These are phyloP conservation scores for Oncorhynchus keta DNA, from an alignment of 2,113 vertebrate species.

Conservation along the genomic window DNA sequence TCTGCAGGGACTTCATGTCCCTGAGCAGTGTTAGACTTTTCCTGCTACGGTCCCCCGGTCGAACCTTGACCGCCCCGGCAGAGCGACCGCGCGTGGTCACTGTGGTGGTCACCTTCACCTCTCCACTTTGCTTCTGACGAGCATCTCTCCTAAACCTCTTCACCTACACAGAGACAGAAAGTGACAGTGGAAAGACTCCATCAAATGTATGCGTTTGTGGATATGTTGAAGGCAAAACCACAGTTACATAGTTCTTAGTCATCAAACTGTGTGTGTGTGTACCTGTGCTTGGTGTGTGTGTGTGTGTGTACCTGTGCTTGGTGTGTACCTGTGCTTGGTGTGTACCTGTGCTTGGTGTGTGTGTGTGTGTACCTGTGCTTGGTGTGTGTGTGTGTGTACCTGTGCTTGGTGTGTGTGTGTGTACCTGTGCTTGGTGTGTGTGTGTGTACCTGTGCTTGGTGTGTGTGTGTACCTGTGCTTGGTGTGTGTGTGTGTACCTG, in stretches of 20 bases:
- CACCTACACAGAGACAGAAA: conserved; percentile 65
- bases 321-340: too few relatives aligned
- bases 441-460: too few relatives aligned
- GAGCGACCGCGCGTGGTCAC: conserved; percentile 71
- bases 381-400: too few relatives aligned
- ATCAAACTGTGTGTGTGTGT: neutral
- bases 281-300: conserved; percentile 74
- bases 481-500: too few relatives aligned
- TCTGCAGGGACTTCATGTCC: conserved; percentile 93
- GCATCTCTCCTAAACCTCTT: conserved; percentile 78
- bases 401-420: too few relatives aligned
- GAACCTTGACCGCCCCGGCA: conserved; percentile 61
- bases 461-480: too few relatives aligned
- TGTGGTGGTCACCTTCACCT: conserved; percentile 63
- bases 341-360: too few relatives aligned
- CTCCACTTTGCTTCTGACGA: conserved; percentile 49
- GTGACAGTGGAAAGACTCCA: neutral
- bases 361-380: too few relatives aligned
- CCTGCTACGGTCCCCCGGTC: conserved; percentile 82
- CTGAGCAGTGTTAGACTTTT: conserved; percentile 85
- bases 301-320: too few relatives aligned
- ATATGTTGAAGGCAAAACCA: neutral
- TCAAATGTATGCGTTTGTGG: neutral
- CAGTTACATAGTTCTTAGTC: neutral
- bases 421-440: too few relatives aligned